phyloP scores from a whole-genome alignment of 2,888 invertebrate genomes.

The Hybos culiciformis region DNA sequence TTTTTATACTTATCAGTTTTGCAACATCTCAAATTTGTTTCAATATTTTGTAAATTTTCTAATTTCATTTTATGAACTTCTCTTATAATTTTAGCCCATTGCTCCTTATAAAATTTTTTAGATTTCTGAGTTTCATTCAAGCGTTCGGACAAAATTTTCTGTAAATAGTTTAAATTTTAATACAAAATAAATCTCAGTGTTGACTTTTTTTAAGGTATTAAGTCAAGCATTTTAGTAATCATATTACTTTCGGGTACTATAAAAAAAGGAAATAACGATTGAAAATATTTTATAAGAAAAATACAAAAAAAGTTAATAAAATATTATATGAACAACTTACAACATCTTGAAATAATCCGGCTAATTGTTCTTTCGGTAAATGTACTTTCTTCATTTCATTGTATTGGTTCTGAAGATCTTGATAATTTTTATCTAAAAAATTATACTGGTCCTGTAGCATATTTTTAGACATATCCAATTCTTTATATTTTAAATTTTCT shows the following conservation, averaged over 20 bases:
- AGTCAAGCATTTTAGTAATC: too few species aligned
- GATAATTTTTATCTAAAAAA: conserved; percentile 20
- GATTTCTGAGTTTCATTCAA: conserved; percentile 47
- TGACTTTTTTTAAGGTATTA: too few species aligned
- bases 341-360: conserved; percentile 51
- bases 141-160: too few species aligned
- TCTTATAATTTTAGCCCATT: conserved; percentile 55
- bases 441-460: conserved; percentile 36
- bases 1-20: conserved; percentile 8
- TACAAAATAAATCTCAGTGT: conserved; percentile 26
- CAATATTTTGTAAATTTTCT: conserved; percentile 11
- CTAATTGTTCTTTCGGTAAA: conserved; percentile 51
- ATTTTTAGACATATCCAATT: conserved; percentile 33
- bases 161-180: conserved; percentile 47
- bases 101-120: conserved; percentile 61
- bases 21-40: conserved; percentile 8
- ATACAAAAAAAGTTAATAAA: too few species aligned
- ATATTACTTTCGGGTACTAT: too few species aligned
- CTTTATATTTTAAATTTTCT: conserved; percentile 38
- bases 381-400: conserved; percentile 41
- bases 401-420: conserved; percentile 21
- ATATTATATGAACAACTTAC: too few species aligned
- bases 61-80: conserved; percentile 49
- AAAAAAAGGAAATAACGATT: too few species aligned
- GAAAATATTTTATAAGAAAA: too few species aligned